Percentiles rank a stretch among this genome's conserved stretches.
These are phyloP conservation scores for Heteropelma amictum DNA, from an alignment of 2,888 invertebrate species.

Conservation along the genomic window DNA sequence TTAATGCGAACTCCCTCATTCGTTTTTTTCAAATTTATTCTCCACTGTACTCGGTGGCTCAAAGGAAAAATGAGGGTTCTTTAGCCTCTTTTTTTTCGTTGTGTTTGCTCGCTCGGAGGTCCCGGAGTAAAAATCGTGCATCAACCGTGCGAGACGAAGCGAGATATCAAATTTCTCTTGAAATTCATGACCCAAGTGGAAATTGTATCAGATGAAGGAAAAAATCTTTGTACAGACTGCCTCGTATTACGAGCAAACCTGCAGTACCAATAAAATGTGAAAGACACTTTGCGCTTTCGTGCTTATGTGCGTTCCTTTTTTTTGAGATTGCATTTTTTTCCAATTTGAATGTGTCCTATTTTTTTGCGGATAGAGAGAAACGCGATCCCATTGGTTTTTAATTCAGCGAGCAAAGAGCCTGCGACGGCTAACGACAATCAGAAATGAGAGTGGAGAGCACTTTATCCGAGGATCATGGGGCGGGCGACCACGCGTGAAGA, in stretches of 20 bases:
- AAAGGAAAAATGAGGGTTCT: constrained; percentile 33
- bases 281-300: too few relatives aligned
- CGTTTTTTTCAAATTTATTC: constrained; percentile 28
- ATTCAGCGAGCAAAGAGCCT: not conserved
- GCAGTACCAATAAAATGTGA: too few relatives aligned
- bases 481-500: not conserved
- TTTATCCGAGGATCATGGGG: not conserved
- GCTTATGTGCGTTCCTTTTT: too few relatives aligned
- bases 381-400: not conserved
- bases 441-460: not conserved
- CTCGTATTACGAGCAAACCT: not conserved
- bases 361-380: not conserved
- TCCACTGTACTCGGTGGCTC: not conserved
- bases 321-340: too few relatives aligned
- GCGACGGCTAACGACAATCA: not conserved
- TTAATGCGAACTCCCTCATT: constrained; percentile 63
- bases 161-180: not conserved
- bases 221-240: not conserved
- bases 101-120: not conserved
- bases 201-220: not conserved
- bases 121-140: not conserved
- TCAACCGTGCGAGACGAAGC: not conserved
- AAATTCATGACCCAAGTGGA: not conserved
- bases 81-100: not conserved
- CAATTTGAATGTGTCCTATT: too few relatives aligned